Percentiles rank a stretch among this genome's conserved stretches.
Evolutionary conservation across 2,888 invertebrate species (phyloP).

Genomic region (Xestoiulus laeticollis): DNA sequence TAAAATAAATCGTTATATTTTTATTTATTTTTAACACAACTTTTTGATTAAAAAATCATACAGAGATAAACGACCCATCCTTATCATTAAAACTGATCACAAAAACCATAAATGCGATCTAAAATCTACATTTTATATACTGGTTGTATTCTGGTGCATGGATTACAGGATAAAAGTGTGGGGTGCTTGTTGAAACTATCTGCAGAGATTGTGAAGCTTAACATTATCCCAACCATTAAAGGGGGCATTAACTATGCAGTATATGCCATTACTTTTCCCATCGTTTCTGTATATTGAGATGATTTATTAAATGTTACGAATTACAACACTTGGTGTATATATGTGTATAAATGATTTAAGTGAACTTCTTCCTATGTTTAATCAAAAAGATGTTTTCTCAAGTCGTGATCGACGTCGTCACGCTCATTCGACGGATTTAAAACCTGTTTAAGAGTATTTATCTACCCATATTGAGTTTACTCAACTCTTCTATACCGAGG

Average conservation of each 20-base stretch:
- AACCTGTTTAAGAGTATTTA: neutral
- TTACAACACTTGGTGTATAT: neutral
- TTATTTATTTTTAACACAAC: constrained; percentile 3
- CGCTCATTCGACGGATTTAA: constrained; percentile 3
- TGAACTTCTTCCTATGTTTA: neutral
- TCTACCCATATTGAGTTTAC: constrained; percentile 7
- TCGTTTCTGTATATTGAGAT: too few relatives aligned
- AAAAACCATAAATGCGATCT: too few relatives aligned
- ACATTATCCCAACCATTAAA: neutral
- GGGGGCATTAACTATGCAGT: neutral
- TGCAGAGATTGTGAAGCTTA: too few relatives aligned
- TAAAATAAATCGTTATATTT: constrained; percentile 28
- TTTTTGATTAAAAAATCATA: neutral
- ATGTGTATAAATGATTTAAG: neutral
- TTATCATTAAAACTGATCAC: too few relatives aligned
- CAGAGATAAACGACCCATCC: too few relatives aligned
- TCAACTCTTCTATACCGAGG: neutral
- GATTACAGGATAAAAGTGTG: too few relatives aligned
- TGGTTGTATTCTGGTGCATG: too few relatives aligned
- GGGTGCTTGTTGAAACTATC: too few relatives aligned
- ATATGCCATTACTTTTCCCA: neutral
- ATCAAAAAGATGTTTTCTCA: neutral
- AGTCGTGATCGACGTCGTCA: constrained; percentile 14
- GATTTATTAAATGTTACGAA: neutral
- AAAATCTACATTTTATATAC: too few relatives aligned